These are phyloP conservation scores for Echeneis naucrates DNA, from an alignment of 2,797 vertebrate genomes.

Conservation along the genomic window DNA sequence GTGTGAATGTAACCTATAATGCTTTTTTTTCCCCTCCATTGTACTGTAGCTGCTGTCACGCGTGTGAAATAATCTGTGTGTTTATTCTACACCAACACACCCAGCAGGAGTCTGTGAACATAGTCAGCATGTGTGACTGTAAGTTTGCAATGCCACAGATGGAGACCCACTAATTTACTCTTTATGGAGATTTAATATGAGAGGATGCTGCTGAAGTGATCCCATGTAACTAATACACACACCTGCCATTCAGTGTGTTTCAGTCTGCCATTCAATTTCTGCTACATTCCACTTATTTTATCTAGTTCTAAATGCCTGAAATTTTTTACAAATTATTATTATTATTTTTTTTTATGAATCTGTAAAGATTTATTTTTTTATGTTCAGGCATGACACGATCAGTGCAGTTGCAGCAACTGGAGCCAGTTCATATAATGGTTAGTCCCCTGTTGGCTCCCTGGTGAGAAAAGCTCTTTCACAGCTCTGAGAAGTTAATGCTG, in stretches of 20 bases:
- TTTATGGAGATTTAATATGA: conserved; percentile 75
- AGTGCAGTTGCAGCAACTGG: conserved; percentile 55
- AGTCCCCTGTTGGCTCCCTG: conserved; percentile 65
- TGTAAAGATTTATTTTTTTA: conserved; percentile 34
- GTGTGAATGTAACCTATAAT: conserved; percentile 48
- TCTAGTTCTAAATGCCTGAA: conserved; percentile 32
- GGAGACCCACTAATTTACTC: conserved; percentile 80
- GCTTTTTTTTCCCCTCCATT: conserved; percentile 50
- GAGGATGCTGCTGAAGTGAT: conserved; percentile 49
- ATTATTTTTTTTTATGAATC: conserved; percentile 36
- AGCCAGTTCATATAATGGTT: conserved; percentile 65
- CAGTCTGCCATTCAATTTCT: conserved; percentile 33
- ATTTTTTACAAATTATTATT: conserved; percentile 23
- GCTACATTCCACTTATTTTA: conserved; percentile 31
- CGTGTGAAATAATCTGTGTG: conserved; percentile 73
- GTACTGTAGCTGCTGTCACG: conserved; percentile 45
- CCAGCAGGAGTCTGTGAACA: conserved; percentile 74
- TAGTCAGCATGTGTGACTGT: conserved; percentile 72
- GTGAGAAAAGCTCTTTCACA: conserved; percentile 65
- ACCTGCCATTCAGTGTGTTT: conserved; percentile 19
- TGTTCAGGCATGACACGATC: conserved; percentile 39
- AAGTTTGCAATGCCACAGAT: conserved; percentile 79
- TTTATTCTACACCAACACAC: conserved; percentile 77
- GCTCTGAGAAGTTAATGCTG: conserved; percentile 65
- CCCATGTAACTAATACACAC: conserved; percentile 50